Base-by-base conservation (phyloP, 64 coral and sea anemone genomes). In the Pocillopora verrucosa region DNA sequence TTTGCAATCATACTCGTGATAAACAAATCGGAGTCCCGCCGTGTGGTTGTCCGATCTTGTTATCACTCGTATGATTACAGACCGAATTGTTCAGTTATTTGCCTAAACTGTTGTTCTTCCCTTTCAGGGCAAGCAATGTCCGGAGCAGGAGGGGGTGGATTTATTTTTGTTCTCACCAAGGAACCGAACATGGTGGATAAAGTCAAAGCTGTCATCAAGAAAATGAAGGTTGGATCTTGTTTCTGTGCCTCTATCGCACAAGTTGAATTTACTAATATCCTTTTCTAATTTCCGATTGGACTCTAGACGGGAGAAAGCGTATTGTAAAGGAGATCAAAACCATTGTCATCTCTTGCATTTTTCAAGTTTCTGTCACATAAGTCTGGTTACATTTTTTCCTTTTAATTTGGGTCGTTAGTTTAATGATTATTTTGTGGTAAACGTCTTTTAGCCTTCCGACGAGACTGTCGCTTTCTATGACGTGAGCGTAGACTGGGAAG, bases 81-180 rank as follows among this genome's bases (percentile, higher is more conserved):
- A 30, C 30, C 30, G 30, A 30, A 30, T 30, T 51, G 41, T 51
- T 51, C 7, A 51, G 3, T 51, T 51, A 51, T 3, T 4, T 51
- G 41, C 41, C 3, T 51, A 51, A 51, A 51, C 7, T 3, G 41
- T 3, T 51, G 3, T 51, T 76, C 34, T 38, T 17, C 73, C 20
- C 36, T 75, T 56, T 57, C 90, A 92, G 90, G 90, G 35, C 90
- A 92, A 68, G 76, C 73, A 22, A 76, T 92, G 72, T 76, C 90
- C 10, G 90, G 90, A 17, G 90, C 90, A 16, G 90, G 90, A n/a
- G 90, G 90, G 24, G 90, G 90, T 73, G 90, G 90, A 22, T 92
- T 92, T 72, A 65, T 92, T 84, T 92, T 77, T 73, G 77, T 87
- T 22, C 41, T 92, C 26, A 77, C 90, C 37, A 92, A 80, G 14